A percentile compares a stretch with the other conserved stretches of the same genome.
phyloP scores from a whole-genome alignment of 2,113 vertebrate species.

The Calyptomena viridis region DNA sequence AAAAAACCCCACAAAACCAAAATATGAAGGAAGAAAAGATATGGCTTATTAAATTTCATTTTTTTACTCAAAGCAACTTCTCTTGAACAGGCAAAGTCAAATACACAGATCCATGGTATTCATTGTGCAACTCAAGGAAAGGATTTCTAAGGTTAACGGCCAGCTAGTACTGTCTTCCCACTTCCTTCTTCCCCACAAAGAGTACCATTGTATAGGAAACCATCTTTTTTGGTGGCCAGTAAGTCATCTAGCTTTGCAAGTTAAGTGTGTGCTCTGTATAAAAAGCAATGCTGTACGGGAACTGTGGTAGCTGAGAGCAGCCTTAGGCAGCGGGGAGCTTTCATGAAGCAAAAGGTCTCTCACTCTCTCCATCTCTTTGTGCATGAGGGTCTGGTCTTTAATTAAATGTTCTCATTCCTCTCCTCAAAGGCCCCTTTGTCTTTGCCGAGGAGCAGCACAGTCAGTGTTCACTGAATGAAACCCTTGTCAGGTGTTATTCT shows the following conservation, averaged over 20 bases:
- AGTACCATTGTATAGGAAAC: neutral
- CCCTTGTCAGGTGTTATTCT: neutral
- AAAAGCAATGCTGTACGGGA: neutral
- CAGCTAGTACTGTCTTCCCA: neutral
- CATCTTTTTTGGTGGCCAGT: neutral
- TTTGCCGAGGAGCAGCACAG: neutral
- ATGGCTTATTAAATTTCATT: neutral
- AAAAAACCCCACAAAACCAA: neutral
- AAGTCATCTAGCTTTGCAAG: neutral
- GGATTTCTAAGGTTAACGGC: conserved; percentile 9
- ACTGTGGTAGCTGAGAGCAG: fast-evolving
- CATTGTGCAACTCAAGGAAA: neutral
- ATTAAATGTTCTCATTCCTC: neutral
- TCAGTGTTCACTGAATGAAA: neutral
- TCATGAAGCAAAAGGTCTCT: neutral
- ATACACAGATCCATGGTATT: neutral
- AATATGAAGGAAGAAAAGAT: neutral
- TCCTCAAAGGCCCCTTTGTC: neutral
- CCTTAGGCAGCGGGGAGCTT: neutral
- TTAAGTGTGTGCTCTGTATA: neutral
- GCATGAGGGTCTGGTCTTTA: neutral
- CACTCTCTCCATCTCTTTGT: neutral
- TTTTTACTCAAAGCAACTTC: neutral
- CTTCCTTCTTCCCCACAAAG: neutral
- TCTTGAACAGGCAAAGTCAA: neutral